phyloP scores from a whole-genome alignment of 2,797 vertebrate genomes.

The Enteromius fasciolatus region DNA sequence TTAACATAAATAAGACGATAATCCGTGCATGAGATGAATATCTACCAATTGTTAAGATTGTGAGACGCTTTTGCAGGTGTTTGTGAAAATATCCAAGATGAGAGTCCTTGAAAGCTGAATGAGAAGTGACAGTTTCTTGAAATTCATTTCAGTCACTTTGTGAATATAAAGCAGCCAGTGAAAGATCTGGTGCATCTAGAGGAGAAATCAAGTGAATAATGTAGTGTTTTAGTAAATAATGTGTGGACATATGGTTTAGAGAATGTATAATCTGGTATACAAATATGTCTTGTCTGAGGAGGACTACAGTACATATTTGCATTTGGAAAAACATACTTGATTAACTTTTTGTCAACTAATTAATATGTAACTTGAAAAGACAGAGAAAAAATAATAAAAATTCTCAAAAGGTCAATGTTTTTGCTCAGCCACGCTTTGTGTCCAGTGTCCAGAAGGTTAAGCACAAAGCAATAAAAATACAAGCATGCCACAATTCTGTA shows the following conservation, averaged over 20 bases:
- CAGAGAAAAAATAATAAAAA: too few species aligned
- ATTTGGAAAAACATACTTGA: not conserved
- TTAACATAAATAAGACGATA: not conserved
- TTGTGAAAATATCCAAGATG: constrained; percentile 13
- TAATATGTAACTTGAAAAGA: too few species aligned
- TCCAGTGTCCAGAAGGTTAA: not conserved
- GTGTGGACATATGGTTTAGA: not conserved
- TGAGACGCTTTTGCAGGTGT: not conserved
- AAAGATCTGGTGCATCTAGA: not conserved
- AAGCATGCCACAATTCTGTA: not conserved
- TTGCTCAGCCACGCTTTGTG: not conserved
- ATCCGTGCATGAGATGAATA: not conserved
- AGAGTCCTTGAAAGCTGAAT: constrained; percentile 6
- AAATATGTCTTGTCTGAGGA: not conserved
- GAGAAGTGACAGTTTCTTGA: not conserved
- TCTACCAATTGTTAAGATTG: not conserved
- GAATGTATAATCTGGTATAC: not conserved
- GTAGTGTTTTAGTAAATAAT: not conserved
- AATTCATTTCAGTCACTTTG: not conserved
- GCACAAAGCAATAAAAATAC: not conserved
- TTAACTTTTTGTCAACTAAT: too few species aligned
- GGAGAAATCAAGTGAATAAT: not conserved
- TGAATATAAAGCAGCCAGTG: constrained; percentile 5
- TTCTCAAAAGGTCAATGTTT: too few species aligned
- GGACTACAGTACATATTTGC: not conserved